Evolutionary conservation across 2,797 vertebrate genomes (phyloP).

Genomic region (Rhyacichthys aspro): DNA sequence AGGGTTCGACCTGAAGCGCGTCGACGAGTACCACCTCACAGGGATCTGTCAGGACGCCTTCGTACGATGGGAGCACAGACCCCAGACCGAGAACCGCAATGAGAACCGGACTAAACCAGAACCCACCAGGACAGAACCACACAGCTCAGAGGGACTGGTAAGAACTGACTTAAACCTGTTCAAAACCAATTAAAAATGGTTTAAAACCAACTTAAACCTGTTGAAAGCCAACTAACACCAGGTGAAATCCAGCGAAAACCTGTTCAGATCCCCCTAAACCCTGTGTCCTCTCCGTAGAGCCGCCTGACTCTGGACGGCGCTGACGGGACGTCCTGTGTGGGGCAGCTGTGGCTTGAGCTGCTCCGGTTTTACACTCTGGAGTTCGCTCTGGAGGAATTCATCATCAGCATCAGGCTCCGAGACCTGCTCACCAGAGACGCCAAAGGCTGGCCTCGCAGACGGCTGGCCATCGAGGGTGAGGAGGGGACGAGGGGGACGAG

Average conservation of each 20-base stretch:
- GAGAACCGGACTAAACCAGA: conserved; percentile 83
- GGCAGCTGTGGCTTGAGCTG: conserved; percentile 95
- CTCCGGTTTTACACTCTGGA: conserved; percentile 98
- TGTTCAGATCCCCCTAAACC: too few relatives aligned
- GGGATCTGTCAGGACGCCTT: conserved; percentile 84
- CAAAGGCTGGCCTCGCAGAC: conserved; percentile 97
- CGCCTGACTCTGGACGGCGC: conserved; percentile 81
- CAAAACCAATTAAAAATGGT: not conserved
- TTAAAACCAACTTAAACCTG: not conserved
- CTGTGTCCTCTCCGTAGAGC: conserved; percentile 73
- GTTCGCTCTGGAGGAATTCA: conserved; percentile 94
- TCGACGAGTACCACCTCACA: conserved; percentile 94
- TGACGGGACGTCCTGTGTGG: conserved; percentile 77
- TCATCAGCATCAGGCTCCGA: conserved; percentile 94
- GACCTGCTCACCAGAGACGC: conserved; percentile 90
- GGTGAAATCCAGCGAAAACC: too few relatives aligned
- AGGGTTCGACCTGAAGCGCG: conserved; percentile 90
- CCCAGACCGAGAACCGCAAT: conserved; percentile 78
- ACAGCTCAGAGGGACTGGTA: conserved; percentile 84
- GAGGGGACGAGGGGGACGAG: too few relatives aligned
- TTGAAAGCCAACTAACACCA: not conserved
- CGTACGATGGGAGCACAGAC: conserved; percentile 91
- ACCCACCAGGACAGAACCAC: conserved; percentile 75
- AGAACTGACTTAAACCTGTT: conserved; percentile 47
- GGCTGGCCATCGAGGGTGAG: conserved; percentile 96